These are phyloP conservation scores for Polymixis flavicincta DNA, from an alignment of 2,888 invertebrate genomes.

Conservation along the genomic window DNA sequence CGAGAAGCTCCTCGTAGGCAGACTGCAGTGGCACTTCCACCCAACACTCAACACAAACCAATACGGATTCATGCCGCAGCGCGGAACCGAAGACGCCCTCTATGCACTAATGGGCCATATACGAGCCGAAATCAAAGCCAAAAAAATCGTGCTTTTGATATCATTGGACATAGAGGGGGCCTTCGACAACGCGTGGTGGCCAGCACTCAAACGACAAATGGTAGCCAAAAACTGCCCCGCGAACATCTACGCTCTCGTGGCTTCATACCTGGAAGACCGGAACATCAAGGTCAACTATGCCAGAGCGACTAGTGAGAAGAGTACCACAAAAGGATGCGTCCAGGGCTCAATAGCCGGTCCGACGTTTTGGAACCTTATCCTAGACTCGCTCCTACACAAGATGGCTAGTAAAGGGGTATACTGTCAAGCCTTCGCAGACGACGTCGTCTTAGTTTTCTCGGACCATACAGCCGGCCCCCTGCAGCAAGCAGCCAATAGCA, in stretches of 20 bases:
- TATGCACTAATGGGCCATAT: background rate
- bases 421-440: conserved; percentile 35
- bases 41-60: background rate
- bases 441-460: conserved; percentile 19
- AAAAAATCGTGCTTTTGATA: no score
- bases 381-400: conserved; percentile 14
- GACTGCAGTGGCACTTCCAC: background rate
- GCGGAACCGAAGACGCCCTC: background rate
- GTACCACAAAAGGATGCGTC: conserved; percentile 29
- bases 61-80: background rate
- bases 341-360: conserved; percentile 15
- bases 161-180: conserved; percentile 1
- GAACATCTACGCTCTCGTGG: background rate
- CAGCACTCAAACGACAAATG: no score
- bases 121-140: background rate
- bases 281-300: conserved; percentile 1
- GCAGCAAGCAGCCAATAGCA: background rate
- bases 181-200: background rate
- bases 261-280: conserved; percentile 1
- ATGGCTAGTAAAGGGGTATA: background rate
- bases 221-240: background rate
- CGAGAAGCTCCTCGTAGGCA: background rate
- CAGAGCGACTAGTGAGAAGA: background rate
- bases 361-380: conserved; percentile 16
- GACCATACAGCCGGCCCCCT: background rate